Conservation (phyloP, 2,797 vertebrate genomes). For the Cyclopterus lumpus region DNA sequence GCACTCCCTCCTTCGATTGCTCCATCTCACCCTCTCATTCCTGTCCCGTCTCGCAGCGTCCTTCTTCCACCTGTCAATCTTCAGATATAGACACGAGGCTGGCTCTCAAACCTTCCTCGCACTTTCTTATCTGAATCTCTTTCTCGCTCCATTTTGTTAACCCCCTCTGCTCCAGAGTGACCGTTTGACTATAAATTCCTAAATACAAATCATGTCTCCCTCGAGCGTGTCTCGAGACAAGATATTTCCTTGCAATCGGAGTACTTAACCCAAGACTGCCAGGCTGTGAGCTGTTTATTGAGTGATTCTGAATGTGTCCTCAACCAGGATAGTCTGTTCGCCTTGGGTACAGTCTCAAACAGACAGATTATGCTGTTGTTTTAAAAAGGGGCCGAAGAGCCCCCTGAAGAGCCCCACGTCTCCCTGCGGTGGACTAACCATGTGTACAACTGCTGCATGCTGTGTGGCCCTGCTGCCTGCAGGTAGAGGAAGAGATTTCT, state of each 20-base stretch:
- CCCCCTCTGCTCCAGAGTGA: neutral
- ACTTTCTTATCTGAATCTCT: conserved; percentile 17
- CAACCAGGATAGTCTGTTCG: conserved; percentile 4
- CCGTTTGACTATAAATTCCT: neutral
- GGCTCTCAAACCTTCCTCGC: neutral
- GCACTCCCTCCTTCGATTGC: conserved; percentile 41
- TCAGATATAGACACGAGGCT: neutral
- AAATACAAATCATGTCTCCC: neutral
- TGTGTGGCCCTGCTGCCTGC: conserved; percentile 44
- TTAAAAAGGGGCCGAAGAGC: conserved; percentile 7
- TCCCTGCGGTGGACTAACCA: neutral
- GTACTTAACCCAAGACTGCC: conserved; percentile 30
- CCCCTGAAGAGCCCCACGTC: neutral
- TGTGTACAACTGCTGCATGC: conserved; percentile 1
- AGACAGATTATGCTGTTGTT: conserved; percentile 12
- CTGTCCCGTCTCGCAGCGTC: conserved; percentile 12
- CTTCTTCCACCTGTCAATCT: conserved; percentile 29
- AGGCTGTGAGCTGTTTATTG: neutral
- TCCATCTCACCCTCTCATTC: conserved; percentile 42
- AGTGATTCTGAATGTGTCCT: neutral
- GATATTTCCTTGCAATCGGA: conserved; percentile 8
- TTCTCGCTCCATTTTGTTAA: neutral
- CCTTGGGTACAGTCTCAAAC: conserved; percentile 16
- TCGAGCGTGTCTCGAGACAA: neutral
- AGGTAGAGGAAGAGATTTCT: conserved; percentile 39